Evolutionary conservation across 2,888 invertebrate species (phyloP).

Genomic region (Hydrotaea diabolus): DNA sequence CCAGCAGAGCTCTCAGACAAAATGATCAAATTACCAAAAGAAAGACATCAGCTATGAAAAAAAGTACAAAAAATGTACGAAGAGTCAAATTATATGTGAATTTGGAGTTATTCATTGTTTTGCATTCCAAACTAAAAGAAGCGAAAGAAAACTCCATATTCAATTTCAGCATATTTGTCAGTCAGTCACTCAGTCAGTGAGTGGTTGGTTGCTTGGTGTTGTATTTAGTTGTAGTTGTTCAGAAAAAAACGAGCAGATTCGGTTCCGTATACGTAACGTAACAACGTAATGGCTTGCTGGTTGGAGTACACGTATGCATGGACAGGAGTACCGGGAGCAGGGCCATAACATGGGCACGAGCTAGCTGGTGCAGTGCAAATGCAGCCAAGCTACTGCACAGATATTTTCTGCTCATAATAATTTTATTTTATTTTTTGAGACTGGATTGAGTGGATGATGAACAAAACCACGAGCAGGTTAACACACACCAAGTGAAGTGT

Average conservation of each 20-base stretch:
- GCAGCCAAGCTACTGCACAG: background rate
- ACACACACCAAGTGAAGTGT: background rate
- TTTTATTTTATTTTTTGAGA: slow-evolving; percentile 16
- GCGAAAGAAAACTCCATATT: background rate
- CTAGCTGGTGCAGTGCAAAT: too few species aligned
- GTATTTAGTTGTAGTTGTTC: background rate
- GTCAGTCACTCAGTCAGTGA: too few species aligned
- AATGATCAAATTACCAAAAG: slow-evolving; percentile 1
- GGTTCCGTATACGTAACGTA: slow-evolving; percentile 61
- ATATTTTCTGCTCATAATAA: background rate
- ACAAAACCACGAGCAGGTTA: background rate
- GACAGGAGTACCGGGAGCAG: too few species aligned
- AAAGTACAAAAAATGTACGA: background rate
- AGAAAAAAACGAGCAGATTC: slow-evolving; percentile 26
- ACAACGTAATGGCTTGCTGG: slow-evolving; percentile 12
- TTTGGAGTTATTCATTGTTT: slow-evolving; percentile 30
- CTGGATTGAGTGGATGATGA: background rate
- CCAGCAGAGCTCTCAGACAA: background rate
- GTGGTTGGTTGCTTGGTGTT: background rate
- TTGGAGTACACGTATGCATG: too few species aligned
- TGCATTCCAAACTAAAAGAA: slow-evolving; percentile 20
- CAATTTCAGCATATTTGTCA: background rate
- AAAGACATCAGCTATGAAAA: slow-evolving; percentile 13
- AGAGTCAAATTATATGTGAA: slow-evolving; percentile 32
- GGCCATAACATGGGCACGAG: too few species aligned